Percentiles rank a stretch among this genome's conserved stretches.
Evolutionary conservation across 1,140 invertebrate species (phyloP).

Genomic region (Holcopasites calliopsidis): DNA sequence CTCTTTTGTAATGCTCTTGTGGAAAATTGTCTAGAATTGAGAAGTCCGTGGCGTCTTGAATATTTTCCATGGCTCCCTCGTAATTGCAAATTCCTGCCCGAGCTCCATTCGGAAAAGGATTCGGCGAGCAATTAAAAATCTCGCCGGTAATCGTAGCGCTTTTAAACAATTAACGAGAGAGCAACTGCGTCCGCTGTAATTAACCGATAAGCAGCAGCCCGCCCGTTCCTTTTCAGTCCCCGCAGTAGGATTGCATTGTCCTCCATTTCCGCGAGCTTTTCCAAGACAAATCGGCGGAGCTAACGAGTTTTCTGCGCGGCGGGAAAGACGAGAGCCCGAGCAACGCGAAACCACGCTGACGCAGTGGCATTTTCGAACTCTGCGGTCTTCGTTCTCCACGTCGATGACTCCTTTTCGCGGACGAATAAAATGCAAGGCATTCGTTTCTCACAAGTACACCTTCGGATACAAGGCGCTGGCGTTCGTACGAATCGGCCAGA

Average conservation of each 20-base stretch:
- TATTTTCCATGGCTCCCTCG: neutral
- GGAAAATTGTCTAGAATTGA: no score
- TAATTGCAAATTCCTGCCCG: neutral
- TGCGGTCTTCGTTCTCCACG: no score
- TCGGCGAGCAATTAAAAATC: conserved; percentile 20
- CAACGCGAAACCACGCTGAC: conserved; percentile 27
- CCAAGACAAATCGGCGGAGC: conserved; percentile 3
- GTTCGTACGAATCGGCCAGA: no score
- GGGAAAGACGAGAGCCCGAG: neutral
- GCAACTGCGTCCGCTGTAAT: conserved; percentile 21
- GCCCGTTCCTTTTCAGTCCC: neutral
- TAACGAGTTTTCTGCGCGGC: conserved; percentile 22
- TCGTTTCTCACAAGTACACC: no score
- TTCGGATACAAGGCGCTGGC: no score
- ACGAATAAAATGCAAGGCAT: neutral
- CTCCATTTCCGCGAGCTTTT: neutral
- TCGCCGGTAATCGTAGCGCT: conserved; percentile 14
- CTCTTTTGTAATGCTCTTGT: no score
- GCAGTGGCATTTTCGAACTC: neutral
- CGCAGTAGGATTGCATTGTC: conserved; percentile 15
- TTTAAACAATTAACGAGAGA: conserved; percentile 22
- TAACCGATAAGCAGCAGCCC: conserved; percentile 13
- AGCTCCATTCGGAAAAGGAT: no score
- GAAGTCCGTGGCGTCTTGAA: neutral
- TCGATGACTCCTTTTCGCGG: no score